Conservation (phyloP, 2,888 invertebrate genomes). For the Mesorhabditis spiculigera region DNA sequence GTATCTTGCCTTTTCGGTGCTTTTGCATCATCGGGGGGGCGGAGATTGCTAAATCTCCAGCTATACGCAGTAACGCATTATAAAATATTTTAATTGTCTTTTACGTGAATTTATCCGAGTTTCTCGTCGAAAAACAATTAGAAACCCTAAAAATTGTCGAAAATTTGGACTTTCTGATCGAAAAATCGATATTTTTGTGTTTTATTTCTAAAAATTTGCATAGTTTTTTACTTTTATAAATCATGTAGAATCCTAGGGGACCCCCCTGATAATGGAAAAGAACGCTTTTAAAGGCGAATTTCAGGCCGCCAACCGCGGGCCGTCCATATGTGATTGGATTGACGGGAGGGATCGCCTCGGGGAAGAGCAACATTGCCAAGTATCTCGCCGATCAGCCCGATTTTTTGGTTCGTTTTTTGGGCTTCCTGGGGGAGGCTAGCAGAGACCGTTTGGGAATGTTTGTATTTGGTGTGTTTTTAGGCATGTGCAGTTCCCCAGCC, state of each 20-base stretch:
- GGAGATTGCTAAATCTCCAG: no score
- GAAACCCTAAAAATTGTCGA: no score
- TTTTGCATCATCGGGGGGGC: no score
- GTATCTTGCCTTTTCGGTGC: background rate
- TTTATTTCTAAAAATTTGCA: background rate
- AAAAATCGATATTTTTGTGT: background rate
- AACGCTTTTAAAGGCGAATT: constrained; percentile 15
- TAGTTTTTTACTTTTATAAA: background rate
- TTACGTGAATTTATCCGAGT: no score
- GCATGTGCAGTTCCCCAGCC: no score
- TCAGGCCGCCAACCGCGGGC: background rate
- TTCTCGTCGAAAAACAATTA: no score
- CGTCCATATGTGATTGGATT: constrained; percentile 88
- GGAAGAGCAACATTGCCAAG: constrained; percentile 77
- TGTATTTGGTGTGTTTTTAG: no score
- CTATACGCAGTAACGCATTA: no score
- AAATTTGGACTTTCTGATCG: no score
- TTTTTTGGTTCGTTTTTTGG: constrained; percentile 67
- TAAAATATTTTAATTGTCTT: no score
- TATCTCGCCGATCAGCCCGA: constrained; percentile 71
- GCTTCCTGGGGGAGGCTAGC: no score
- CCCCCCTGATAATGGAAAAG: constrained; percentile 28
- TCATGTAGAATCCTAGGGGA: constrained; percentile 13
- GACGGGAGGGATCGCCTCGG: constrained; percentile 88
- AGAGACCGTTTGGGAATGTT: no score